Evolutionary conservation across 2,113 vertebrate genomes (phyloP).

Genomic region (Pontoporia blainvillei): DNA sequence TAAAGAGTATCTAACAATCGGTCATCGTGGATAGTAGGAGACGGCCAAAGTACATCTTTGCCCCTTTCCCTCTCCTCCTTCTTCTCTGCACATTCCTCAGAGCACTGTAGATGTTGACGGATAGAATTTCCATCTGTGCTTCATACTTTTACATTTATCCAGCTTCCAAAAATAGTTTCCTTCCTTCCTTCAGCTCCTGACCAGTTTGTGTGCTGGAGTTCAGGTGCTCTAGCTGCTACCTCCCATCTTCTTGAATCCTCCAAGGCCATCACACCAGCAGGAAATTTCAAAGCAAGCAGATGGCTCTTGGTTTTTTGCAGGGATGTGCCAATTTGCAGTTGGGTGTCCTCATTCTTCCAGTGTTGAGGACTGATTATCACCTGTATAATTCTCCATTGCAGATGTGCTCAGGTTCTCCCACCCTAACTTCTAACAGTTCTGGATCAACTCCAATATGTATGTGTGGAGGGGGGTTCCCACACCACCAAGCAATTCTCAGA

Average conservation of each 20-base stretch:
- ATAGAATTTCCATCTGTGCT: background rate
- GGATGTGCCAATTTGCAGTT: background rate
- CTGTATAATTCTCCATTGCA: background rate
- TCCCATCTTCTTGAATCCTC: background rate
- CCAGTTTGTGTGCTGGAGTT: background rate
- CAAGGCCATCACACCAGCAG: background rate
- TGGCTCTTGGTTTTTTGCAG: background rate
- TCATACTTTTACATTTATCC: background rate
- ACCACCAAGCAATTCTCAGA: background rate
- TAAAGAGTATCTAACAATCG: background rate
- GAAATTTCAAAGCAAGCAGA: background rate
- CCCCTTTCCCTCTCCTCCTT: background rate
- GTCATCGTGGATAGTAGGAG: fast-evolving
- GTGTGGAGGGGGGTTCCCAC: background rate
- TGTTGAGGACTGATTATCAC: background rate
- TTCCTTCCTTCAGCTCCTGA: background rate
- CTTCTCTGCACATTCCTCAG: background rate
- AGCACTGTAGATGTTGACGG: background rate
- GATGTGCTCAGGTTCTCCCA: background rate
- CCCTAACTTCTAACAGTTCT: background rate
- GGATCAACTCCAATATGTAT: background rate
- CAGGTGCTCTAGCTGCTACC: background rate
- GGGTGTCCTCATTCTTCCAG: background rate
- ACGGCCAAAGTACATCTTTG: background rate
- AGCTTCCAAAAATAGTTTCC: background rate